These are phyloP conservation scores for Ferrisia virgata DNA, from an alignment of 2,888 invertebrate genomes.

Conservation along the genomic window DNA sequence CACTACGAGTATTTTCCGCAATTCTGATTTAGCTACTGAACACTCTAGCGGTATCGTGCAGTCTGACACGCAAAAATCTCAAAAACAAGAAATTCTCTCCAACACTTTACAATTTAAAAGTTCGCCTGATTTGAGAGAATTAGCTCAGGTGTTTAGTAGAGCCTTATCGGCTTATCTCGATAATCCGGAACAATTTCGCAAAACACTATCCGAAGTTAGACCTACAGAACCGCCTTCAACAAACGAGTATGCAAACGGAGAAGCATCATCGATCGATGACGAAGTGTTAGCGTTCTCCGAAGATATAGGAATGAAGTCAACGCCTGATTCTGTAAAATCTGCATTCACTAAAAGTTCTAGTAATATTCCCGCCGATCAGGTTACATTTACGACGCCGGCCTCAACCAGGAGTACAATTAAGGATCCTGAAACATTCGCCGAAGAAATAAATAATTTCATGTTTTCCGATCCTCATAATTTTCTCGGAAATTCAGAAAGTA, in stretches of 20 bases:
- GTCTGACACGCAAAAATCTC: constrained; percentile 42
- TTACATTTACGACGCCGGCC: background rate
- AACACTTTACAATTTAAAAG: constrained; percentile 48
- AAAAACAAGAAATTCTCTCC: background rate
- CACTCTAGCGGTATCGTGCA: constrained; percentile 60
- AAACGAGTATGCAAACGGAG: constrained; percentile 55
- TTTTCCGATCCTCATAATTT: background rate
- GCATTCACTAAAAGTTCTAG: background rate
- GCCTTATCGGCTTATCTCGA: constrained; percentile 78
- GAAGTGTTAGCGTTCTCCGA: constrained; percentile 77
- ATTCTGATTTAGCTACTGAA: constrained; percentile 60
- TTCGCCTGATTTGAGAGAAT: constrained; percentile 61
- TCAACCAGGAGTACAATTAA: background rate
- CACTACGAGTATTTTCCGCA: constrained; percentile 49
- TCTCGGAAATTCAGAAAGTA: background rate
- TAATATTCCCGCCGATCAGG: background rate
- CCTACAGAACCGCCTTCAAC: constrained; percentile 67
- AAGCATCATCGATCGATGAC: constrained; percentile 54
- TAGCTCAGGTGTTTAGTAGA: constrained; percentile 80
- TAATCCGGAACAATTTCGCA: constrained; percentile 76
- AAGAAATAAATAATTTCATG: constrained; percentile 43
- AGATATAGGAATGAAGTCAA: constrained; percentile 54
- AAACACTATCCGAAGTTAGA: constrained; percentile 70
- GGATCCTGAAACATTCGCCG: constrained; percentile 38
- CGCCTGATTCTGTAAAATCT: background rate